A percentile compares a stretch with the other conserved stretches of the same genome.
phyloP scores from a whole-genome alignment of 2,888 invertebrate species.

The Trilocha varians region DNA sequence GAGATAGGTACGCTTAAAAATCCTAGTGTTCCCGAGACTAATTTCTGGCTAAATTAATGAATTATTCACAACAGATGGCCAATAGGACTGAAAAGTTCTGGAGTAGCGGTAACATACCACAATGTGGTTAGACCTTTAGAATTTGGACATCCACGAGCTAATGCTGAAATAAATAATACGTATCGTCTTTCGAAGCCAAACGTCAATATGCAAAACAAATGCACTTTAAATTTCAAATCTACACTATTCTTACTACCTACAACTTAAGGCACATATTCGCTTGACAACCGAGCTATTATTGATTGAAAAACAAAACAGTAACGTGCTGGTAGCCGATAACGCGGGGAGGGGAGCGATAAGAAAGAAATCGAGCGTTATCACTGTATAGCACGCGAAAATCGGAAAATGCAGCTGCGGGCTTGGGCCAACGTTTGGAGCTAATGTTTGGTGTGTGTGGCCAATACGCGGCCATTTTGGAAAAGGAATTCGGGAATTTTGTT shows the following conservation, averaged over 20 bases:
- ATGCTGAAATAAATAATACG: not conserved
- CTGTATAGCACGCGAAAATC: slow-evolving; percentile 42
- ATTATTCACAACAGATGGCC: too few species aligned
- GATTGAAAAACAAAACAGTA: slow-evolving; percentile 29
- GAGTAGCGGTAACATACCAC: too few species aligned
- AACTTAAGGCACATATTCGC: slow-evolving; percentile 2
- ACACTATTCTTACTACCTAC: too few species aligned
- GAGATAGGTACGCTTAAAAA: too few species aligned
- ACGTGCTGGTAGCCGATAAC: slow-evolving; percentile 28
- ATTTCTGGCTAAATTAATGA: too few species aligned
- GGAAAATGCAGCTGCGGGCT: slow-evolving; percentile 39
- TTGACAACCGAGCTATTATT: slow-evolving; percentile 15
- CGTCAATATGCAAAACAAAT: not conserved
- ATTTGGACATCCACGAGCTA: too few species aligned
- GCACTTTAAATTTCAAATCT: not conserved
- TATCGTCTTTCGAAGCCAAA: not conserved
- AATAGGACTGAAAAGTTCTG: too few species aligned
- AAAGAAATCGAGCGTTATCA: slow-evolving; percentile 47
- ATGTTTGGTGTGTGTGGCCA: too few species aligned
- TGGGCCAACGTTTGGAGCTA: slow-evolving; percentile 16
- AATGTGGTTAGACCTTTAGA: too few species aligned
- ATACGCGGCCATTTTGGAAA: too few species aligned
- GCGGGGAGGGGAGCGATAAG: slow-evolving; percentile 31
- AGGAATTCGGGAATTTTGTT: too few species aligned
- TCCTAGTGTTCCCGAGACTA: too few species aligned